Percentiles rank a stretch among this genome's conserved stretches.
Conservation (phyloP, 2,888 invertebrate genomes). For the Julus scanicus region DNA sequence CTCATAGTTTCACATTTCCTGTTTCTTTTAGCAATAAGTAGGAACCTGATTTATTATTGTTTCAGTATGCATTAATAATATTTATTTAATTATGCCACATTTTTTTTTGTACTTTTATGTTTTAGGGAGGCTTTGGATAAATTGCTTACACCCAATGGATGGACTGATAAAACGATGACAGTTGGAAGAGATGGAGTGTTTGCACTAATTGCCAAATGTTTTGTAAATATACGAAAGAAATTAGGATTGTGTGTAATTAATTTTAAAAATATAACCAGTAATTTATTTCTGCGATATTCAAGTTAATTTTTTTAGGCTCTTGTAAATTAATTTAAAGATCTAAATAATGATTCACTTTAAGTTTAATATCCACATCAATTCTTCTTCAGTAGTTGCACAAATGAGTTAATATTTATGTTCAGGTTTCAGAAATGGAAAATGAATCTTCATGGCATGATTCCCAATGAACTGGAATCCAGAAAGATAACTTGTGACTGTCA, state of each 20-base stretch:
- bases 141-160: constrained; percentile 66
- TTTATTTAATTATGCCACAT: too few relatives aligned
- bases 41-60: constrained; percentile 57
- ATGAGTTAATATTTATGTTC: neutral
- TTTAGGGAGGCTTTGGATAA: constrained; percentile 66
- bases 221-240: constrained; percentile 49
- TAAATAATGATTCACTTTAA: neutral
- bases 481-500: constrained; percentile 61
- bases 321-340: neutral
- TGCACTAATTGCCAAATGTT: constrained; percentile 67
- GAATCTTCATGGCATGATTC: constrained; percentile 64
- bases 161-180: constrained; percentile 68
- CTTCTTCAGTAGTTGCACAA: neutral
- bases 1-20: constrained; percentile 68
- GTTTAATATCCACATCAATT: neutral
- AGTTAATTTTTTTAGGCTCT: neutral
- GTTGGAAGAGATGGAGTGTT: constrained; percentile 67
- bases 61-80: too few relatives aligned
- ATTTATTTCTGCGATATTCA: too few relatives aligned
- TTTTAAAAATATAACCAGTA: too few relatives aligned
- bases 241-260: too few relatives aligned
- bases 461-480: constrained; percentile 66
- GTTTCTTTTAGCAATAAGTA: constrained; percentile 67
- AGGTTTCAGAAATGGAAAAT: constrained; percentile 61
- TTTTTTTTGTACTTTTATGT: neutral